A percentile compares a stretch with the other conserved stretches of the same genome.
phyloP scores from a whole-genome alignment of 2,113 vertebrate species.

The Alexandromys fortis region DNA sequence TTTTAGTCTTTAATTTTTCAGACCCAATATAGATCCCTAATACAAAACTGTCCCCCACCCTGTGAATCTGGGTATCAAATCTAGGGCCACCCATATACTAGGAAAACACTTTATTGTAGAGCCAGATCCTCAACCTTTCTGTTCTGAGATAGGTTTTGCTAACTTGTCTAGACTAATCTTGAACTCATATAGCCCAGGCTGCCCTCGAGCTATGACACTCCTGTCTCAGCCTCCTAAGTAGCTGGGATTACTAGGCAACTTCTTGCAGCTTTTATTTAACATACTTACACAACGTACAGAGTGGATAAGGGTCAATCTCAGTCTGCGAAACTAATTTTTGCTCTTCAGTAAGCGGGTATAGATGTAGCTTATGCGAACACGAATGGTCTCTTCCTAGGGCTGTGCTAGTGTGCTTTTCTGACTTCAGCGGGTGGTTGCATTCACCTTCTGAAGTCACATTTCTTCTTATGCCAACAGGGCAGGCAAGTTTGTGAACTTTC shows the following conservation, averaged over 20 bases:
- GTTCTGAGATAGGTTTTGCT: neutral
- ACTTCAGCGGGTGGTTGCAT: neutral
- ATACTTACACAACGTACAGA: neutral
- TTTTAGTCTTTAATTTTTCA: neutral
- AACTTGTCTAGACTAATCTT: neutral
- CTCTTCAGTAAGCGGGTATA: slow-evolving; percentile 30
- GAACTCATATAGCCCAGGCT: neutral
- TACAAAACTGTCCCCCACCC: neutral
- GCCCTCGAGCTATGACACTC: neutral
- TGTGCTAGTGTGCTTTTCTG: slow-evolving; percentile 33
- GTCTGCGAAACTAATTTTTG: slow-evolving; percentile 28
- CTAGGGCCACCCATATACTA: neutral
- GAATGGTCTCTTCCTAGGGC: slow-evolving; percentile 20
- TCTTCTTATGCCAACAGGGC: slow-evolving; percentile 32
- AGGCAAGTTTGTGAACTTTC: neutral
- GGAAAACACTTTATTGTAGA: neutral
- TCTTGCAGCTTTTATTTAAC: neutral
- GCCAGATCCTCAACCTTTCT: neutral
- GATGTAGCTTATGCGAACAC: neutral
- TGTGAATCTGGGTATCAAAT: neutral
- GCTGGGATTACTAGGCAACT: neutral
- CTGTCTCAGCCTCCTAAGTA: neutral
- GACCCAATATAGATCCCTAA: neutral
- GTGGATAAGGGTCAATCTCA: neutral
- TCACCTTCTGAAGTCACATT: neutral